These are phyloP conservation scores for Microtus oregoni DNA, from an alignment of 2,113 vertebrate species.

Conservation along the genomic window DNA sequence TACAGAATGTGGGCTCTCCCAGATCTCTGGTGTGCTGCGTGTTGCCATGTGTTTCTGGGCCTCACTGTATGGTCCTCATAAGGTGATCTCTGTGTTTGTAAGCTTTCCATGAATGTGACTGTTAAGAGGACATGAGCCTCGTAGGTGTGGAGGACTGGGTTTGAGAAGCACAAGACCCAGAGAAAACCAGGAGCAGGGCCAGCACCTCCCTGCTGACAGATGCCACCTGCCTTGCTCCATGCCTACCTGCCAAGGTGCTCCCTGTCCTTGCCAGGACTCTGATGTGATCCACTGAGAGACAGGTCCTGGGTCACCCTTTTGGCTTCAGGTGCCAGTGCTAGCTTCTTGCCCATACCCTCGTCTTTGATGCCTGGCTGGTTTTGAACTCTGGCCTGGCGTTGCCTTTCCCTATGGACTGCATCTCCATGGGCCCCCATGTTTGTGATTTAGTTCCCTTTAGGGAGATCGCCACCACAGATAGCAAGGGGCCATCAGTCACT, in stretches of 20 bases:
- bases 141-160: neutral
- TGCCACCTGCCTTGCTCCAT: neutral
- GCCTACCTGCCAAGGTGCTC: no score
- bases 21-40: accelerated
- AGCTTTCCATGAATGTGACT: neutral
- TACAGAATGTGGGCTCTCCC: accelerated
- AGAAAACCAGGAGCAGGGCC: neutral
- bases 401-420: neutral
- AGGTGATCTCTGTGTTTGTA: no score
- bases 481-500: neutral
- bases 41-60: neutral
- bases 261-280: neutral
- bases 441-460: neutral
- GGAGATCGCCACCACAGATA: neutral
- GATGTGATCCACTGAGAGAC: neutral
- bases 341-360: accelerated
- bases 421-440: neutral
- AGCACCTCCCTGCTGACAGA: neutral
- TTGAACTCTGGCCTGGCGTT: neutral
- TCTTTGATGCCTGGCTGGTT: neutral
- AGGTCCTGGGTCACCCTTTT: no score
- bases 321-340: no score
- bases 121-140: neutral
- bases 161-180: neutral
- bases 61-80: neutral